Percentiles rank a stretch among this genome's conserved stretches.
phyloP scores from a whole-genome alignment of 2,888 invertebrate species.

The Drosophila seclusa region DNA sequence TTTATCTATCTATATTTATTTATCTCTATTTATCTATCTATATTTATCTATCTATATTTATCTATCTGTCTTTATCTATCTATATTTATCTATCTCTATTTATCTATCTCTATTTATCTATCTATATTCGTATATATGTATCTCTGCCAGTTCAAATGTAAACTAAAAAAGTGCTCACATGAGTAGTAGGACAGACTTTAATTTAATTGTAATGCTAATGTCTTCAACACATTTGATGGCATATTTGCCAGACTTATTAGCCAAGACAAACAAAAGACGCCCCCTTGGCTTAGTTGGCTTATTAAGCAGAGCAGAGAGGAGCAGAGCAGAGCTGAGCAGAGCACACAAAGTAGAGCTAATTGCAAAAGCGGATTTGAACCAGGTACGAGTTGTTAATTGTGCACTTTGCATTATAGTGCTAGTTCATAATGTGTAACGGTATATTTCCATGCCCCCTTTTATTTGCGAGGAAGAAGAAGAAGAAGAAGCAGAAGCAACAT shows the following conservation, averaged over 20 bases:
- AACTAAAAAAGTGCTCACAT: background rate
- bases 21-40: background rate
- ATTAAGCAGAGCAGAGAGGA: conserved; percentile 20
- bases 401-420: conserved; percentile 76
- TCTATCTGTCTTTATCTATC: background rate
- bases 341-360: conserved; percentile 10
- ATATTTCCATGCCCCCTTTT: conserved; percentile 30
- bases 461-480: background rate
- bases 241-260: conserved; percentile 7
- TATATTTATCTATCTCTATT: background rate
- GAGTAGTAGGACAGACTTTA: background rate
- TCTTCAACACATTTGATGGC: background rate
- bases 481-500: conserved; percentile 2
- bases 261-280: conserved; percentile 24
- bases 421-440: conserved; percentile 67
- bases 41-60: too few relatives aligned
- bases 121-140: too few relatives aligned
- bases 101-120: background rate
- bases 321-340: background rate
- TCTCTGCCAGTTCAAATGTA: background rate
- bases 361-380: conserved; percentile 35
- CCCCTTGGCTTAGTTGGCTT: conserved; percentile 39
- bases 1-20: background rate
- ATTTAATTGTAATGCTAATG: background rate
- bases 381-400: conserved; percentile 66